These are phyloP conservation scores for Muntiacus muntjak DNA, from an alignment of 2,113 vertebrate genomes.

Conservation along the genomic window DNA sequence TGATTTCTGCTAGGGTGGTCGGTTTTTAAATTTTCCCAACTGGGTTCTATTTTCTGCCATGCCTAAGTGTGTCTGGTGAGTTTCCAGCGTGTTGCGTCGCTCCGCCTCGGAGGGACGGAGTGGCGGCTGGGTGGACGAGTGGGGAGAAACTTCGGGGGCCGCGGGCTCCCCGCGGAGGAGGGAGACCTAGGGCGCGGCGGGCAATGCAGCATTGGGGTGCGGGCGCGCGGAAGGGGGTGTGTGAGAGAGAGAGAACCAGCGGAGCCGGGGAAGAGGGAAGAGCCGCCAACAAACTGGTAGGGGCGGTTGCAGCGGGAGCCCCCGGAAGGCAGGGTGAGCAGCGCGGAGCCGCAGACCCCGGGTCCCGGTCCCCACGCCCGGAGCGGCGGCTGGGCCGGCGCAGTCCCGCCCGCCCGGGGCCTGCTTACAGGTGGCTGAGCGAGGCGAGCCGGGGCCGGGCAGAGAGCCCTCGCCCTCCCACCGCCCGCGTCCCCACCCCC, in stretches of 20 bases:
- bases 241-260: no score
- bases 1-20: not conserved
- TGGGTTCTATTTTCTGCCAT: constrained; percentile 53
- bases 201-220: constrained; percentile 27
- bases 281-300: constrained; percentile 6
- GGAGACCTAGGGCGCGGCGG: not conserved
- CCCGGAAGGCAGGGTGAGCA: constrained; percentile 10
- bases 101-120: constrained; percentile 7
- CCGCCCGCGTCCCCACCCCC: not conserved
- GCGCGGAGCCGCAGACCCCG: not conserved
- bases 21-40: not conserved
- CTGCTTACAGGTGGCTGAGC: constrained; percentile 74
- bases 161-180: not conserved
- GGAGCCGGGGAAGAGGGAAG: not conserved
- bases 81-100: constrained; percentile 69
- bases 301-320: not conserved
- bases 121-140: constrained; percentile 13
- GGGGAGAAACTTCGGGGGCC: constrained; percentile 66
- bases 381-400: not conserved
- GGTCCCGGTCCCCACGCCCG: not conserved
- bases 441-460: constrained; percentile 21
- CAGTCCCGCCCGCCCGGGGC: constrained; percentile 44
- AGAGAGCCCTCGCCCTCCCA: constrained; percentile 34
- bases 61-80: constrained; percentile 66
- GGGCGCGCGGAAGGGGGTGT: constrained; percentile 32